These are phyloP conservation scores for Girardinichthys multiradiatus DNA, from an alignment of 2,113 vertebrate genomes.

Conservation along the genomic window DNA sequence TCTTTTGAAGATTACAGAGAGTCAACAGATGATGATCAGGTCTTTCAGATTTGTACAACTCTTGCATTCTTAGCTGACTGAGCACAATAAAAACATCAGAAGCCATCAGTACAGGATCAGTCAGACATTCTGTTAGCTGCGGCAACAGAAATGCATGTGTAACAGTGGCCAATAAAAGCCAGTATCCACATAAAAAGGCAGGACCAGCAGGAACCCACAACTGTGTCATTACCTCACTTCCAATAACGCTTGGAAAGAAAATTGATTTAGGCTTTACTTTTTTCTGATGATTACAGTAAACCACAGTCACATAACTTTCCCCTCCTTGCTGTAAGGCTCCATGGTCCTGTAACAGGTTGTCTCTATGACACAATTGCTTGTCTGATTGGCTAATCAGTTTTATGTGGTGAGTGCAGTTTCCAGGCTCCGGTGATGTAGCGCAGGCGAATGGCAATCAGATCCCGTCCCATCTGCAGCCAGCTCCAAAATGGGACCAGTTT, in stretches of 20 bases:
- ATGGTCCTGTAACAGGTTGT: conserved; percentile 21
- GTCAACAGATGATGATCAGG: conserved; percentile 2
- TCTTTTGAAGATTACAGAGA: conserved; percentile 1
- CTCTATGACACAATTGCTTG: conserved; percentile 32
- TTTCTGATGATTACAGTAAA: conserved; percentile 27
- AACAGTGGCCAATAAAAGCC: conserved; percentile 49
- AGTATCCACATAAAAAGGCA: conserved; percentile 39
- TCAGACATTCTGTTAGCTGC: conserved; percentile 28
- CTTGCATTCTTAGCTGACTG: conserved; percentile 19
- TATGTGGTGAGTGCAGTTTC: conserved; percentile 83
- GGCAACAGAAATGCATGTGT: conserved; percentile 22
- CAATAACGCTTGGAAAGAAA: conserved; percentile 2
- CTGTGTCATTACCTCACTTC: conserved; percentile 28
- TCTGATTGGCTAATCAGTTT: conserved; percentile 83
- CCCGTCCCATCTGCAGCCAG: conserved; percentile 97
- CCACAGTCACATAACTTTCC: conserved; percentile 29
- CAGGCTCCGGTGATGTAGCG: conserved; percentile 95
- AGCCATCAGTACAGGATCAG: conserved; percentile 13
- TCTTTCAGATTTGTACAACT: conserved; percentile 16
- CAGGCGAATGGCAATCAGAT: conserved; percentile 94
- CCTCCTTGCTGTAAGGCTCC: conserved; percentile 31
- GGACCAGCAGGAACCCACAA: conserved; percentile 27
- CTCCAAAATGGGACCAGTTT: conserved; percentile 99
- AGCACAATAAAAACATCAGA: conserved; percentile 33
- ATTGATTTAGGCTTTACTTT: conserved; percentile 6